Percentiles rank a stretch among this genome's conserved stretches.
These are phyloP conservation scores for Chloebia gouldiae DNA, from an alignment of 2,113 vertebrate species.

Conservation along the genomic window DNA sequence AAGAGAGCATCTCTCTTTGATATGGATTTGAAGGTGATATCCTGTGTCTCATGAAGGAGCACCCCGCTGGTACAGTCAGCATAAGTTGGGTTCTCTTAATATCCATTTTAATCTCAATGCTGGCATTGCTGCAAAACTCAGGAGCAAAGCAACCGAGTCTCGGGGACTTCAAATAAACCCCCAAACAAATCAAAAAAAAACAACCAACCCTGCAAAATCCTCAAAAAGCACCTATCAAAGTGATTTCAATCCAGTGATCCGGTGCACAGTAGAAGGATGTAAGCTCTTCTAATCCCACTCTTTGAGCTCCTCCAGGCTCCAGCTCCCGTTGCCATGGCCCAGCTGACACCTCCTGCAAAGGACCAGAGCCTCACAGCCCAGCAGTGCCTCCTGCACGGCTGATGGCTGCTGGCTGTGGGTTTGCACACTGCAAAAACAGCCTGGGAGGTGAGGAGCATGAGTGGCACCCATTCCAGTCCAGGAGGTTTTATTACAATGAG, in stretches of 20 bases:
- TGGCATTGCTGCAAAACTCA: conserved; percentile 20
- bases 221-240: conserved; percentile 73
- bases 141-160: conserved; percentile 47
- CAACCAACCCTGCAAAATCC: conserved; percentile 47
- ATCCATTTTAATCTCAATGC: not conserved
- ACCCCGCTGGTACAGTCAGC: not conserved
- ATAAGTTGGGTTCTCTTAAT: not conserved
- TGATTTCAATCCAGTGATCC: conserved; percentile 74
- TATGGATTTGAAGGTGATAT: not conserved
- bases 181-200: conserved; percentile 22
- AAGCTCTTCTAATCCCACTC: conserved; percentile 82
- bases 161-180: conserved; percentile 59
- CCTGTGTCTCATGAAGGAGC: not conserved
- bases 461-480: conserved; percentile 4
- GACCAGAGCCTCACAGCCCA: conserved; percentile 36
- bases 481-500: conserved; percentile 48
- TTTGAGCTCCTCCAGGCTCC: conserved; percentile 74
- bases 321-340: conserved; percentile 49
- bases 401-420: conserved; percentile 73
- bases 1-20: not conserved
- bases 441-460: conserved; percentile 19
- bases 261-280: conserved; percentile 77
- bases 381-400: conserved; percentile 49
- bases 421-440: conserved; percentile 51
- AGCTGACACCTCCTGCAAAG: conserved; percentile 61